Evolutionary conservation across 64 coral and sea anemone genomes (phyloP).

Genomic region (Montipora capricornis): DNA sequence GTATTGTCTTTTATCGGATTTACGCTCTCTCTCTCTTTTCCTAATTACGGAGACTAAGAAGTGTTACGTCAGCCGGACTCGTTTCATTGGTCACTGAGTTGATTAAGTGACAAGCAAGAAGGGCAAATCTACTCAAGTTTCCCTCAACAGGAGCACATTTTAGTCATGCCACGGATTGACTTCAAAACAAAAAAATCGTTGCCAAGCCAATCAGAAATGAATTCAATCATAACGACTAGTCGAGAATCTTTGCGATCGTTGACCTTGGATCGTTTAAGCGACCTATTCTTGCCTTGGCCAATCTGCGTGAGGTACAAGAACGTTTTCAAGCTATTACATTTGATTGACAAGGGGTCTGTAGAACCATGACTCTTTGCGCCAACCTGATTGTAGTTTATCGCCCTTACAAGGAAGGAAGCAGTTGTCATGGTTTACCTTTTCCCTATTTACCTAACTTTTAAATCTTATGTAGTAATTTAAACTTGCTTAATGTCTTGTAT

Average conservation of each 20-base stretch:
- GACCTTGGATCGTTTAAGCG: neutral
- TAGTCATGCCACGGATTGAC: neutral
- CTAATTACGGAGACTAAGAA: constrained; percentile 82
- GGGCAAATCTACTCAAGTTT: constrained; percentile 69
- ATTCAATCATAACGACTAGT: neutral
- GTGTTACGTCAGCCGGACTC: constrained; percentile 60
- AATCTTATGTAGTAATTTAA: neutral
- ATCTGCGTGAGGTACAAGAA: too few species aligned
- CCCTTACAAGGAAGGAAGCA: neutral
- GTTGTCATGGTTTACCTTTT: neutral
- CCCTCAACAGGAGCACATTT: neutral
- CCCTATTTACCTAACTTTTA: neutral
- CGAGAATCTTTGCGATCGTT: neutral
- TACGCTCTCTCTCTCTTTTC: constrained; percentile 65
- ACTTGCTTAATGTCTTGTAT: too few species aligned
- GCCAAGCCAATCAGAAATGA: constrained; percentile 37
- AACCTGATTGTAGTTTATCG: neutral
- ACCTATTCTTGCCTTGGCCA: too few species aligned
- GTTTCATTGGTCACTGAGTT: constrained; percentile 67
- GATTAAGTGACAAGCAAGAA: constrained; percentile 68
- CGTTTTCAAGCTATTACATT: neutral
- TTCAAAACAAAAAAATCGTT: constrained; percentile 19
- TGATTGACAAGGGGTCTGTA: neutral
- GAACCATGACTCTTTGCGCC: neutral
- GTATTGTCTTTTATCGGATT: constrained; percentile 86